A percentile compares a stretch with the other conserved stretches of the same genome.
Evolutionary conservation across 2,888 invertebrate genomes (phyloP).

Genomic region (Agrilus cyanescens): DNA sequence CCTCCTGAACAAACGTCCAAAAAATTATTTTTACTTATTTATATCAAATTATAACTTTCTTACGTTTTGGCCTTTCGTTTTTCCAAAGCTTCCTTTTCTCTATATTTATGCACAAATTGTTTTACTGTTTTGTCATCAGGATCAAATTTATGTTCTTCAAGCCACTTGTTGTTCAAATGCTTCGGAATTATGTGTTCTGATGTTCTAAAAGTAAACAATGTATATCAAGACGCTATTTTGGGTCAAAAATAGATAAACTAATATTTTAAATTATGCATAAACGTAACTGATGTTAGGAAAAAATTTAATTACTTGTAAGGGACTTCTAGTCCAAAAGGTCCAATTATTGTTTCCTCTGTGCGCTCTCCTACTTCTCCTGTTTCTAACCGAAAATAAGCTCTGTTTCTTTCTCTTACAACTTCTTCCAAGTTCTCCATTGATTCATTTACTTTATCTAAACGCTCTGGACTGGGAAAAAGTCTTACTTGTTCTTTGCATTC

Average conservation of each 20-base stretch:
- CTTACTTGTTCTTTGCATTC: conserved; percentile 53
- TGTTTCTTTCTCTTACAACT: conserved; percentile 85
- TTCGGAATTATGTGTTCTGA: conserved; percentile 55
- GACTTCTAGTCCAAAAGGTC: conserved; percentile 48
- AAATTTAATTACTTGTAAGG: conserved; percentile 35
- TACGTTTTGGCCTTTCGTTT: conserved; percentile 6
- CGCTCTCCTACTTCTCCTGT: conserved; percentile 77
- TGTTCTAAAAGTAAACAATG: conserved; percentile 27
- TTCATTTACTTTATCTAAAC: conserved; percentile 85
- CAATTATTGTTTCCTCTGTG: conserved; percentile 47
- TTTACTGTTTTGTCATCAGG: conserved; percentile 48
- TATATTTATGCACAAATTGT: conserved; percentile 48
- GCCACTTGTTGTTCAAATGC: conserved; percentile 54
- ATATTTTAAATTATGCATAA: too few species aligned
- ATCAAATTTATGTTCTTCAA: conserved; percentile 41
- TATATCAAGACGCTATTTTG: conserved; percentile 1
- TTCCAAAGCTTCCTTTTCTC: conserved; percentile 42
- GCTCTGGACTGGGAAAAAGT: conserved; percentile 82
- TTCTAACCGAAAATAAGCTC: conserved; percentile 80
- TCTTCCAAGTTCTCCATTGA: conserved; percentile 90
- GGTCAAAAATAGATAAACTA: neutral
- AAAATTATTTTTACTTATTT: neutral
- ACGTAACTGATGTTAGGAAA: too few species aligned
- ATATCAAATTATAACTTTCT: neutral
- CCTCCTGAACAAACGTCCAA: conserved; percentile 34